Evolutionary conservation across 2,888 invertebrate genomes (phyloP), one percentile per base, ranked within the genome.

Genomic region (Eupithecia inturbata): DNA sequence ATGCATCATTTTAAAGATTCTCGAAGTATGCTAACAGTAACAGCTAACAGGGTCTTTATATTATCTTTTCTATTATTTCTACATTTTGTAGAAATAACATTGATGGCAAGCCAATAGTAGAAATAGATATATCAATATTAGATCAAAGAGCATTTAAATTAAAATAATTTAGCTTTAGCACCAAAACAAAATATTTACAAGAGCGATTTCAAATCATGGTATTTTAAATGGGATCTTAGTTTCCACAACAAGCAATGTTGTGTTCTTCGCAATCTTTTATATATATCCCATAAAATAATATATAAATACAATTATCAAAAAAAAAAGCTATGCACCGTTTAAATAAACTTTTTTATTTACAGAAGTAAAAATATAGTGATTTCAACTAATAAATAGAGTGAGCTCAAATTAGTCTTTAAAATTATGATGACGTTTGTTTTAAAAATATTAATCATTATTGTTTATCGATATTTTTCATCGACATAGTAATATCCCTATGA

Each of bases 311-410:
- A 66, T 69, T 60, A 19, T 33, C 66, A 64, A 64, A 12, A 72
- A 78, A 77, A 67, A 60, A 64, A 70, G 68, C 36, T 36, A 71
- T 33, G 74, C 74, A 72, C 73, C 72, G 39, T 72, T 28, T 62
- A 77, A 76, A 79, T 77, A 77, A 78, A 77, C 72, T 76, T 68
- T 78, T 77, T 75, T 76, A 79, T 77, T 76, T 79, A 78, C 77
- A 78, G 76, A 73, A 72, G 68, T 66, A 71, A 71, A 60, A 22
- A 41, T 70, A 63, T 22, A 14, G 68, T 71, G 68, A 72, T 78
- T 75, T 68, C n/a, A 72, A 68, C 63, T 68, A 73, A 73, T 53
- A 73, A 76, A 76, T 73, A 75, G 71, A 73, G 67, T 76, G 76
- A 76, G 76, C 76, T 73, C 76, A 73, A 68, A 71, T 70, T 72